Base-by-base conservation (phyloP, 2,113 vertebrate species). In the Xiphophorus maculatus region DNA sequence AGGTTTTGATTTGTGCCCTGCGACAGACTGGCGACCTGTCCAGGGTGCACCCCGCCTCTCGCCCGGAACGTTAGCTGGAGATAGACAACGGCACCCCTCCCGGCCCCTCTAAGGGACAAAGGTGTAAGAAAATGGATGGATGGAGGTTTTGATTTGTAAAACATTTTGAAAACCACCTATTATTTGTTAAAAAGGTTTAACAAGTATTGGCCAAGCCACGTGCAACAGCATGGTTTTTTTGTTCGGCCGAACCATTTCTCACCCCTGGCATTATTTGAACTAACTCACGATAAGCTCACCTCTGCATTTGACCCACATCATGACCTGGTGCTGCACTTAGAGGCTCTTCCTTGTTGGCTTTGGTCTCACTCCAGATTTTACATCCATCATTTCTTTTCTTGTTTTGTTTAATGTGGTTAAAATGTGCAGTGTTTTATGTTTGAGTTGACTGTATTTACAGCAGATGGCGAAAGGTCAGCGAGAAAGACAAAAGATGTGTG, bases 381-480 rank as follows among this genome's bases (percentile, higher is more conserved):
- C 62, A 30, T 29, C 29, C 5, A 17, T 30, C 28, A 63, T 27
- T 63, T 29, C 17, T 63, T 29, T 30, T 32, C 30, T 33, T 19
- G 19, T 33, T 33, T 15, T 32, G 17, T 30, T 58, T 58, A n/a
- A 58, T 58, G 51, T 11, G 51, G 25, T n/a, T 25, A 9, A 58
- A 58, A n/a, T 58, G 19, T n/a, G 22, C 51, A n/a, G 51, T 58
- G 51, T n/a, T 58, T 58, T 64, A 32, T 30, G 63, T 4, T 19
- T 14, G 22, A 29, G 28, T 27, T 19, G 37, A 48, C 27, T 27
- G 27, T 33, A 54, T 70, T 77, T 35, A 63, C 11, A 84, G 71
- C 66, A 80, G 72, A 64, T 85, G 71, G 29, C 35, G 28, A 5
- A 40, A 83, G 80, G 83, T 66, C 86, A 84, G 73, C 66, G 63